Conservation (phyloP, 2,797 vertebrate genomes). For the Bufotes viridis region DNA sequence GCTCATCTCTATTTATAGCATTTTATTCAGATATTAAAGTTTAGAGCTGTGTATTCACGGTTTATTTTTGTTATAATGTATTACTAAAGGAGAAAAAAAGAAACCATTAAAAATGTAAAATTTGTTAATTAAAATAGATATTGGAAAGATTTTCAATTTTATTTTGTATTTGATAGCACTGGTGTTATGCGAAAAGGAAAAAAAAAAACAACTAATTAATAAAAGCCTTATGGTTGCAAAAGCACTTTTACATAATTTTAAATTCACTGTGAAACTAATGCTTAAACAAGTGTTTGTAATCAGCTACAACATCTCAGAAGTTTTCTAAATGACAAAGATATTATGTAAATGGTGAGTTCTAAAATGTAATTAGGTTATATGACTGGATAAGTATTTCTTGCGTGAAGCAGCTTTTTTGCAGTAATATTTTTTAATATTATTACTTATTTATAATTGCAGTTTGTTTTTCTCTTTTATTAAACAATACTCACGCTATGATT, state of each 20-base stretch:
- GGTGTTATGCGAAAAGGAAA: background rate
- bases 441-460: background rate
- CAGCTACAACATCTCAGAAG: background rate
- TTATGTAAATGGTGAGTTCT: background rate
- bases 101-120: background rate
- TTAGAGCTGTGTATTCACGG: no score
- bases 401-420: background rate
- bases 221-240: background rate
- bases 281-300: background rate
- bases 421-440: background rate
- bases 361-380: background rate
- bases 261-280: background rate
- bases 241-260: background rate
- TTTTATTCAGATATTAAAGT: no score
- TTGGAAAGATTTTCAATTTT: background rate
- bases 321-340: background rate
- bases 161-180: background rate
- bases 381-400: background rate
- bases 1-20: no score
- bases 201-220: background rate
- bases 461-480: background rate
- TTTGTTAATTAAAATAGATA: background rate
- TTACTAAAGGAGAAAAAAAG: background rate
- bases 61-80: no score
- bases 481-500: background rate